These are phyloP conservation scores for Drosophila stalkeri DNA, from an alignment of 2,888 invertebrate genomes.

Conservation along the genomic window DNA sequence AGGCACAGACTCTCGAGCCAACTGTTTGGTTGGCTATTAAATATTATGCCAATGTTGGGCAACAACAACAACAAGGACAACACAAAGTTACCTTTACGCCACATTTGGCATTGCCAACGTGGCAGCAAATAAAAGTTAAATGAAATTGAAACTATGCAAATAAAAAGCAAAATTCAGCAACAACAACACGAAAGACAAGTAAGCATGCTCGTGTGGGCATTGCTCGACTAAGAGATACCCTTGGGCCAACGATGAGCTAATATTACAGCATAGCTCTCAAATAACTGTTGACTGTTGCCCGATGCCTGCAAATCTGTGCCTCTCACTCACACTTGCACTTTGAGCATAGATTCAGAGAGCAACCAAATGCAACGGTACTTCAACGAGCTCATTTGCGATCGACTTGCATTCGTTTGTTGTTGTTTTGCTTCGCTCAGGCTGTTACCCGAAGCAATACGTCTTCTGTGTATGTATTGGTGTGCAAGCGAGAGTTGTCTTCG, in stretches of 20 bases:
- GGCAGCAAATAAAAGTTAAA: slow-evolving; percentile 66
- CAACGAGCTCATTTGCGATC: too few species aligned
- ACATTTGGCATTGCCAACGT: slow-evolving; percentile 47
- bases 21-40: slow-evolving; percentile 60
- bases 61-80: slow-evolving; percentile 22
- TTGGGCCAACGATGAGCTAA: neutral
- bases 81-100: slow-evolving; percentile 11
- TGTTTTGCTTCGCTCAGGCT: too few species aligned
- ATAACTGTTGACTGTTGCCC: too few species aligned
- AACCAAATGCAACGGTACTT: too few species aligned
- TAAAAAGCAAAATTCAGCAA: slow-evolving; percentile 45
- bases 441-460: too few species aligned
- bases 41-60: slow-evolving; percentile 67
- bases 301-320: too few species aligned
- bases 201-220: neutral
- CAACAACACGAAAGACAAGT: neutral
- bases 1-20: slow-evolving; percentile 16
- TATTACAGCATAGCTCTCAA: too few species aligned
- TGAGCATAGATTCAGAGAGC: too few species aligned
- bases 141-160: slow-evolving; percentile 73
- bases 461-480: too few species aligned
- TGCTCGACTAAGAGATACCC: neutral
- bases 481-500: too few species aligned
- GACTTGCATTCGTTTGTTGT: too few species aligned
- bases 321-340: too few species aligned